A percentile compares a stretch with the other conserved stretches of the same genome.
phyloP scores from a whole-genome alignment of 2,113 vertebrate species.

The Alouatta palliata region DNA sequence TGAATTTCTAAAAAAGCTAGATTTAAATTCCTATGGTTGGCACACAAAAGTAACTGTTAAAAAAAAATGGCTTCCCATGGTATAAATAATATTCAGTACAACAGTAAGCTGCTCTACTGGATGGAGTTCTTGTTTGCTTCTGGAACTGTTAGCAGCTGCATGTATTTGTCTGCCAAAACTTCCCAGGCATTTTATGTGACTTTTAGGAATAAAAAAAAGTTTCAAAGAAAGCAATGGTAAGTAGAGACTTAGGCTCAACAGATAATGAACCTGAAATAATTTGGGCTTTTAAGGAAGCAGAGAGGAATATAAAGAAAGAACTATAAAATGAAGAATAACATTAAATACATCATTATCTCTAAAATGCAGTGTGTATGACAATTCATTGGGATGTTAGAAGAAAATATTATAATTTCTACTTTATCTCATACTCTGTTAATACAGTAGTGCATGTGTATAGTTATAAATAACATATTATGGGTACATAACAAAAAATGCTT shows the following conservation, averaged over 20 bases:
- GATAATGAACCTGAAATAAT: not conserved
- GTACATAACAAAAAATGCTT: not conserved
- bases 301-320: constrained; percentile 25
- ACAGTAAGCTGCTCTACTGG: not conserved
- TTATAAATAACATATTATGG: not conserved
- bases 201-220: not conserved
- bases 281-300: not conserved
- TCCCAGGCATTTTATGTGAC: not conserved
- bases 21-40: not conserved
- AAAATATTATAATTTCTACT: not conserved
- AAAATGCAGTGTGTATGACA: not conserved
- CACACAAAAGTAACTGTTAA: not conserved
- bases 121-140: not conserved
- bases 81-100: not conserved
- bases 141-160: not conserved
- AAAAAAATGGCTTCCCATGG: not conserved
- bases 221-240: not conserved
- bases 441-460: not conserved
- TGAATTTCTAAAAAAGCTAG: not conserved
- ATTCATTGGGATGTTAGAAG: not conserved
- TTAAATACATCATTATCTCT: not conserved
- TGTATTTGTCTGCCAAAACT: not conserved
- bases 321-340: not conserved
- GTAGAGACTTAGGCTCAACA: not conserved
- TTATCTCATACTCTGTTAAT: not conserved